Conservation (phyloP, 1,140 invertebrate species). For the Calliphora vicina region DNA sequence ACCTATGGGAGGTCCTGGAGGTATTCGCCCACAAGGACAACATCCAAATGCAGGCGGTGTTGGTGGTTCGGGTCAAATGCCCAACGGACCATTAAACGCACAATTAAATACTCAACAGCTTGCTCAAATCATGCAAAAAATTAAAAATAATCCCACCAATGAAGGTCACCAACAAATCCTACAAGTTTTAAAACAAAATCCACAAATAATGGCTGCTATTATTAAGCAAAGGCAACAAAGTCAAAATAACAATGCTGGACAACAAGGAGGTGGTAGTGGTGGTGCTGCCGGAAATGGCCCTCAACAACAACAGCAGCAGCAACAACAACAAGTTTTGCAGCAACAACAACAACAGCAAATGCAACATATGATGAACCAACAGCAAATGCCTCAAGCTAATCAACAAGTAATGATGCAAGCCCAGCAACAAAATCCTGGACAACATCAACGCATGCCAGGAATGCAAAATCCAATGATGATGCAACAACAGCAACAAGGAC, state of each 20-base stretch:
- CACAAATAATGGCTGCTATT: slow-evolving; percentile 95
- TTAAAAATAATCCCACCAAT: slow-evolving; percentile 82
- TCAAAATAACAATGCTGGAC: slow-evolving; percentile 57
- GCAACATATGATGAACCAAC: slow-evolving; percentile 67
- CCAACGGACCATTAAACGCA: slow-evolving; percentile 43
- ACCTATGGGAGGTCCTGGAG: slow-evolving; percentile 47
- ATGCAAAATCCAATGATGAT: slow-evolving; percentile 60
- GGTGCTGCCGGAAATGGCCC: slow-evolving; percentile 56
- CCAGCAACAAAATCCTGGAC: slow-evolving; percentile 51
- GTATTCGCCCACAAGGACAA: slow-evolving; percentile 61
- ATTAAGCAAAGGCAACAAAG: slow-evolving; percentile 85
- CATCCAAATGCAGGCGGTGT: slow-evolving; percentile 64
- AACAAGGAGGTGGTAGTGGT: slow-evolving; percentile 44
- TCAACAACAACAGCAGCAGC: slow-evolving; percentile 45
- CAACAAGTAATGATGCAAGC: slow-evolving; percentile 55
- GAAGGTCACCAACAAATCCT: slow-evolving; percentile 94
- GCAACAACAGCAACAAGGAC: slow-evolving; percentile 61
- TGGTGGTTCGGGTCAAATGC: slow-evolving; percentile 61
- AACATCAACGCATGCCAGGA: slow-evolving; percentile 57
- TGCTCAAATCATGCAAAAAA: slow-evolving; percentile 87
- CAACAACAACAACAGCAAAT: slow-evolving; percentile 65
- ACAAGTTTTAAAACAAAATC: slow-evolving; percentile 92
- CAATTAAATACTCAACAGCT: slow-evolving; percentile 79
- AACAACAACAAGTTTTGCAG: slow-evolving; percentile 51
- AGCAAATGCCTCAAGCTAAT: slow-evolving; percentile 62